Percentiles rank a stretch among this genome's conserved stretches.
Evolutionary conservation across 2,797 vertebrate genomes (phyloP).

Genomic region (Aselliscus stoliczkanus): DNA sequence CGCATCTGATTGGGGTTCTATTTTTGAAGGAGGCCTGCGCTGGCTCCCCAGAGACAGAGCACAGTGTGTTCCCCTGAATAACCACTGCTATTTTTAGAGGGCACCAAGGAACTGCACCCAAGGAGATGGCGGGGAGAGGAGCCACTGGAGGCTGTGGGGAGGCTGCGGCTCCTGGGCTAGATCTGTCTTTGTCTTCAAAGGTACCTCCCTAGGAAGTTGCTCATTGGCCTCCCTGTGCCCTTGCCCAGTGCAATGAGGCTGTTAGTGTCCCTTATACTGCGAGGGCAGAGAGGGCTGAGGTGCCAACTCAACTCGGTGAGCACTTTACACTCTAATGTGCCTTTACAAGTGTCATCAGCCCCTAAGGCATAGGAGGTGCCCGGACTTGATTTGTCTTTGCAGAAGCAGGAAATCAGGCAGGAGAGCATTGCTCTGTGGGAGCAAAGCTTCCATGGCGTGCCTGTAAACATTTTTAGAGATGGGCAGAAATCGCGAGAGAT

Average conservation of each 20-base stretch:
- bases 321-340: constrained; percentile 26
- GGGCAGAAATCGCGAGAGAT: not conserved
- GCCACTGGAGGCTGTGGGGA: constrained; percentile 43
- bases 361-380: constrained; percentile 38
- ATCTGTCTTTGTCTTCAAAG: constrained; percentile 58
- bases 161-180: constrained; percentile 35
- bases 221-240: not conserved
- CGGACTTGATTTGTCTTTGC: constrained; percentile 59
- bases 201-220: not conserved
- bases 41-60: constrained; percentile 50
- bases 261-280: constrained; percentile 30
- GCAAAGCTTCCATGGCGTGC: not conserved
- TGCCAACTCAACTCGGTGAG: constrained; percentile 4
- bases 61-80: constrained; percentile 44
- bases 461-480: not conserved
- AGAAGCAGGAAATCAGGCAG: constrained; percentile 48
- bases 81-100: constrained; percentile 65
- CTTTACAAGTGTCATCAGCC: constrained; percentile 55
- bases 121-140: not conserved
- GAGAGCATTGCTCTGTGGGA: not conserved
- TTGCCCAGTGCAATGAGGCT: constrained; percentile 6
- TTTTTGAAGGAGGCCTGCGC: constrained; percentile 40
- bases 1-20: constrained; percentile 11
- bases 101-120: constrained; percentile 43
- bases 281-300: constrained; percentile 1